phyloP scores from a whole-genome alignment of 1,140 invertebrate genomes.

The Ridgeia piscesae region DNA sequence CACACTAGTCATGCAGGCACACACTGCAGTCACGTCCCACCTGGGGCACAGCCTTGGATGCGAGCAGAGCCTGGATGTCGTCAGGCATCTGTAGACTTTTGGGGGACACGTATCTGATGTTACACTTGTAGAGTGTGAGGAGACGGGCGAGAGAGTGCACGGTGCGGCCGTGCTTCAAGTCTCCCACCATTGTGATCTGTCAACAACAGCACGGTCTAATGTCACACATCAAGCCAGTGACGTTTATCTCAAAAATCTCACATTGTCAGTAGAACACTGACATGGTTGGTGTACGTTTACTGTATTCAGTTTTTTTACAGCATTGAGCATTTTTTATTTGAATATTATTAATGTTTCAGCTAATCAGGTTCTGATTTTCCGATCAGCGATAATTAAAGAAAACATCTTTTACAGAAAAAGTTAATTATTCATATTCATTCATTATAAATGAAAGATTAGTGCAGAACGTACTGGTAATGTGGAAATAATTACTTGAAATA shows the following conservation, averaged over 20 bases:
- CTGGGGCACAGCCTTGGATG: conserved; percentile 76
- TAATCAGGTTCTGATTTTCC: too few species aligned
- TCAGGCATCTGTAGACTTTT: conserved; percentile 84
- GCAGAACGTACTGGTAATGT: too few species aligned
- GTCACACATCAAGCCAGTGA: neutral
- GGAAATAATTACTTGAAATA: too few species aligned
- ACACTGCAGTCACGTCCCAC: conserved; percentile 42
- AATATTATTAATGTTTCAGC: too few species aligned
- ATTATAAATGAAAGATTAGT: too few species aligned
- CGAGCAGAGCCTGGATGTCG: conserved; percentile 78
- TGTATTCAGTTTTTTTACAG: too few species aligned
- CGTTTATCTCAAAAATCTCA: too few species aligned
- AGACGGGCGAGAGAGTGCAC: conserved; percentile 90
- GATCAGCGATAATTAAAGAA: too few species aligned
- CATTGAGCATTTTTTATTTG: too few species aligned
- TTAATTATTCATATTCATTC: too few species aligned
- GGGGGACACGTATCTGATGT: conserved; percentile 83
- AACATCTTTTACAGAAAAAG: too few species aligned
- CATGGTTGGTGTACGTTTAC: neutral
- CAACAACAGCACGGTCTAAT: conserved; percentile 16
- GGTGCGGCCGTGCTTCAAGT: conserved; percentile 95
- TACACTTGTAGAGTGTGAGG: conserved; percentile 51
- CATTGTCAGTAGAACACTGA: neutral
- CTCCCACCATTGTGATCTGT: conserved; percentile 76
- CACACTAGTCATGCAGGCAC: neutral